phyloP scores from a whole-genome alignment of 1,140 invertebrate species.

The Anastrepha obliqua region DNA sequence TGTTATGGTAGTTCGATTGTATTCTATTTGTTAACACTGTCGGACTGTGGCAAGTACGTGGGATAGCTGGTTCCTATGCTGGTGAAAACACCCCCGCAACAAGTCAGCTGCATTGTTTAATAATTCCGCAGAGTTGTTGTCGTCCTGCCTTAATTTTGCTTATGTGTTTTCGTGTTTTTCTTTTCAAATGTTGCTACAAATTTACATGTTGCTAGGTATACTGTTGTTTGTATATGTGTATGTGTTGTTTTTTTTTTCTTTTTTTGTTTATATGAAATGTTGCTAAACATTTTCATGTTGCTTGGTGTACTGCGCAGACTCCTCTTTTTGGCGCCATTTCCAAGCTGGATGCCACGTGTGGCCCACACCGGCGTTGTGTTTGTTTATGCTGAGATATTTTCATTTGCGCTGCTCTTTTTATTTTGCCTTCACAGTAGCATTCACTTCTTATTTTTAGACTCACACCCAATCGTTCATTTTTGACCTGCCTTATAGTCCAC shows the following conservation, averaged over 20 bases:
- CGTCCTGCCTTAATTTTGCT: no score
- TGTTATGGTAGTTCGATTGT: background rate
- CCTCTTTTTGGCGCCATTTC: constrained; percentile 32
- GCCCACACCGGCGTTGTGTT: background rate
- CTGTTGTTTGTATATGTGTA: background rate
- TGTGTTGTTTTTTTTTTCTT: background rate
- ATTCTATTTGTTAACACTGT: background rate
- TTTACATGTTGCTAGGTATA: no score
- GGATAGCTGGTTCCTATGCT: background rate
- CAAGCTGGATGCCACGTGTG: background rate
- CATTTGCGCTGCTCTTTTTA: background rate
- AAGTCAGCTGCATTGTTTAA: no score
- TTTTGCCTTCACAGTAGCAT: background rate
- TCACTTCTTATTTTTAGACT: background rate
- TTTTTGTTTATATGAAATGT: background rate
- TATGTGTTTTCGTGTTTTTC: no score
- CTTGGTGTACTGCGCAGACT: background rate
- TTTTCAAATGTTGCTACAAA: no score
- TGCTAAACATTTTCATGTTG: constrained; percentile 35
- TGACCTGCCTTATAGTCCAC: no score
- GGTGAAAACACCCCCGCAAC: background rate
- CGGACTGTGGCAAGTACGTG: background rate
- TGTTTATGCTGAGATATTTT: background rate
- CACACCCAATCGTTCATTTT: no score
- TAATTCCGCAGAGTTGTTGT: no score